A percentile compares a stretch with the other conserved stretches of the same genome.
Evolutionary conservation across 2,113 vertebrate genomes (phyloP).

Genomic region (Chunga burmeisteri): DNA sequence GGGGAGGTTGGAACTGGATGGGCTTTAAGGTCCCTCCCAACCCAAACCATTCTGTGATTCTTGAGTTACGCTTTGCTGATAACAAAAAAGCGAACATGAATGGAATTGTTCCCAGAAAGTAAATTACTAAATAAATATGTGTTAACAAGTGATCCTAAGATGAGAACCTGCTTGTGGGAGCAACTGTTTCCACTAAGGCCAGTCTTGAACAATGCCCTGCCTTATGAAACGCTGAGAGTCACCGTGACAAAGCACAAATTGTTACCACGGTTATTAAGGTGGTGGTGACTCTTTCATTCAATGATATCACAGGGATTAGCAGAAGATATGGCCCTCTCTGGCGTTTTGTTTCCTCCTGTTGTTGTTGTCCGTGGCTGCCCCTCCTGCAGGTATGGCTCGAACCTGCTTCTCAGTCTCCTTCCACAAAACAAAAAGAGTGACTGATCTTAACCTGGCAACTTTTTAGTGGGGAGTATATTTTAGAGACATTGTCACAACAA

Average conservation of each 20-base stretch:
- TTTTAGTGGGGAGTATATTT: not conserved
- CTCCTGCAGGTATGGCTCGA: not conserved
- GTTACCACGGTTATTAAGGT: not conserved
- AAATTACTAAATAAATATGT: slow-evolving; percentile 21
- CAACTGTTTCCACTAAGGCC: not conserved
- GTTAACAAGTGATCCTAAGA: not conserved
- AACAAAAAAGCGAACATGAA: not conserved
- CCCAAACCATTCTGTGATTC: too few species aligned
- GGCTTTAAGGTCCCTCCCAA: too few species aligned
- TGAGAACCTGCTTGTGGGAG: not conserved
- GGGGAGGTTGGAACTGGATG: too few species aligned
- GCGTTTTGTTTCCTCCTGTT: not conserved
- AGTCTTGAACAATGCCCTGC: not conserved
- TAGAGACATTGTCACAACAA: not conserved
- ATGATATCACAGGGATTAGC: not conserved
- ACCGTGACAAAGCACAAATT: not conserved
- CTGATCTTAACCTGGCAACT: not conserved
- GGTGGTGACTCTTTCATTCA: not conserved
- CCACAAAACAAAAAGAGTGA: not conserved
- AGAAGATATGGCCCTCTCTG: not conserved
- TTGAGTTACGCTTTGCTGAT: not conserved
- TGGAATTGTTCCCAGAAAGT: not conserved
- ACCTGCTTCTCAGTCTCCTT: not conserved
- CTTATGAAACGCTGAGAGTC: not conserved
- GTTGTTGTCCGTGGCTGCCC: not conserved